Base-by-base conservation (phyloP, 2,113 vertebrate genomes). In the Pionites leucogaster region DNA sequence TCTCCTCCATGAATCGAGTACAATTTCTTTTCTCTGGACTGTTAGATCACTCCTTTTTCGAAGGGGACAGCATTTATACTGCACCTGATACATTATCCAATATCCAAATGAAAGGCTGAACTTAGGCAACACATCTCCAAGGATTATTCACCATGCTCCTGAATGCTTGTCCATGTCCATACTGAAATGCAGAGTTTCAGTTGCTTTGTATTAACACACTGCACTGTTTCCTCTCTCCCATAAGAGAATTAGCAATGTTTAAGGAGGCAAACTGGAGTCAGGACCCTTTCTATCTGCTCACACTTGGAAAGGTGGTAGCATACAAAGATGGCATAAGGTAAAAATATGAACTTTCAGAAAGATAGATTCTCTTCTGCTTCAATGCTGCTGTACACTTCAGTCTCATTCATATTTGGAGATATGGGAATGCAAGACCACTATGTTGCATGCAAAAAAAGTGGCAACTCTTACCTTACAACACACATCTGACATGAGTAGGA, bases 31-130 rank as follows among this genome's bases (percentile, higher is more conserved):
- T 76, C 46, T 76, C 44, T 84, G 80, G 10, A 64, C 39, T 63
- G 13, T 50, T 94, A 8, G 4, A 82, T 47, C 7, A 52, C 7
- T 46, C 9, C 8, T 91, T 94, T 90, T 92, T 77, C 63, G 50
- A 68, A 87, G 57, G 53, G n/a, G 47, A 31, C 55, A 90, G 22
- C 25, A 60, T 74, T 92, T 95, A 41, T 52, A 53, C 57, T 60
- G 9, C 23, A 78, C 47, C 75, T 89, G 47, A 60, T 91, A 68
- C 29, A 75, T 65, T 60, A 88, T 44, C 82, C 41, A 79, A 17
- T 57, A 92, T 83, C 78, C 44, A 92, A 85, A 92, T 31, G 39
- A 84, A 95, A 92, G 39, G 24, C 59, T 96, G 79, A 97, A 89
- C 47, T 92, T 83, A 46, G 64, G 31, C 19, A 91, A 75, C 13